Percentiles rank a stretch among this genome's conserved stretches.
Conservation (phyloP, 1,140 invertebrate genomes). For the Drosophila lini region DNA sequence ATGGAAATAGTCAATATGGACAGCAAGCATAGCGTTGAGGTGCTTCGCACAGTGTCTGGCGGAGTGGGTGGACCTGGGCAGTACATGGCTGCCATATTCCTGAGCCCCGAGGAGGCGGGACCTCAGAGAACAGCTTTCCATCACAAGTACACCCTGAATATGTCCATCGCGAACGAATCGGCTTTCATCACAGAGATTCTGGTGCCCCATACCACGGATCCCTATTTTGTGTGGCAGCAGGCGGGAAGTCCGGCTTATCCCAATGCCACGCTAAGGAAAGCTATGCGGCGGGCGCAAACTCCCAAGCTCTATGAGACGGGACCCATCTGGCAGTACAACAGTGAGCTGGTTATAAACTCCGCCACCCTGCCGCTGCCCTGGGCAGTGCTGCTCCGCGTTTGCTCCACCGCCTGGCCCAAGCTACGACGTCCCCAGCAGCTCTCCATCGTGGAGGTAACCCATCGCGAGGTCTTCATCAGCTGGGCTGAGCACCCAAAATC, state of each 20-base stretch:
- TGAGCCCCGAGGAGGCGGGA: slow-evolving; percentile 70
- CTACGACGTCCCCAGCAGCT: slow-evolving; percentile 60
- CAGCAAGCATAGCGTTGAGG: slow-evolving; percentile 66
- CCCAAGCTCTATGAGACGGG: slow-evolving; percentile 64
- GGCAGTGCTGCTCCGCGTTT: slow-evolving; percentile 71
- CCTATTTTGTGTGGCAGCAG: slow-evolving; percentile 65
- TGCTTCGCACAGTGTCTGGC: slow-evolving; percentile 60
- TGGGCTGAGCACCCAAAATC: slow-evolving; percentile 70
- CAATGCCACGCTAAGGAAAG: slow-evolving; percentile 62
- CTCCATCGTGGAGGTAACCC: slow-evolving; percentile 58
- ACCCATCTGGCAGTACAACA: slow-evolving; percentile 73
- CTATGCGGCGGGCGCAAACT: slow-evolving; percentile 67
- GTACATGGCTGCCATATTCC: slow-evolving; percentile 71
- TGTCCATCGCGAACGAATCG: slow-evolving; percentile 74
- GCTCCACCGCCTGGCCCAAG: slow-evolving; percentile 61
- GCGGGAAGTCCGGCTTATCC: slow-evolving; percentile 69
- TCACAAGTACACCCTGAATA: slow-evolving; percentile 70
- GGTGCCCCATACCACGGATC: slow-evolving; percentile 78
- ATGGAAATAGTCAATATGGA: slow-evolving; percentile 71
- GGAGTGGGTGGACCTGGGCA: slow-evolving; percentile 48
- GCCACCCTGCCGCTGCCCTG: slow-evolving; percentile 71
- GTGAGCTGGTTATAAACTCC: slow-evolving; percentile 69
- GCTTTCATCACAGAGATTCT: slow-evolving; percentile 82
- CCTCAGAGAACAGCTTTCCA: slow-evolving; percentile 58
- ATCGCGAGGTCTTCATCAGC: slow-evolving; percentile 70